These are phyloP conservation scores for Ceraclea dissimilis DNA, from an alignment of 2,888 invertebrate species.

Conservation along the genomic window DNA sequence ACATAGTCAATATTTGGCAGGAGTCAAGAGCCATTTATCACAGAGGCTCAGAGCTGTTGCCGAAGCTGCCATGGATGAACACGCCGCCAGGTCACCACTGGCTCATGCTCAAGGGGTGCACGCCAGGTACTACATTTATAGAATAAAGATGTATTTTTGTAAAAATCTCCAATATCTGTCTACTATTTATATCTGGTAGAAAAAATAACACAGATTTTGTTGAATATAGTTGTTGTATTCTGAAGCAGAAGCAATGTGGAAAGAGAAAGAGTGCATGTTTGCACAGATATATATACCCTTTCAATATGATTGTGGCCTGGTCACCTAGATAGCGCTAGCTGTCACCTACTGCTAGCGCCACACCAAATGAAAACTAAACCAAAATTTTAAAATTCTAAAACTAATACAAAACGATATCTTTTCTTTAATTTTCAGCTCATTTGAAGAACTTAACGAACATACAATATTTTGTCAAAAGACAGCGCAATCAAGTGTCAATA, in stretches of 20 bases:
- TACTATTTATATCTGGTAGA: background rate
- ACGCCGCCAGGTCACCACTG: slow-evolving; percentile 49
- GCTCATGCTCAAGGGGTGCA: slow-evolving; percentile 57
- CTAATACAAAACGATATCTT: too few relatives aligned
- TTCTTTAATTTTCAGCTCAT: slow-evolving; percentile 45
- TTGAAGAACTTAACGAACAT: slow-evolving; percentile 67
- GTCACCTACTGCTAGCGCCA: too few relatives aligned
- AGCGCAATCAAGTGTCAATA: slow-evolving; percentile 60
- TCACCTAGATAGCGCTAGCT: too few relatives aligned
- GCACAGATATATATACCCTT: too few relatives aligned
- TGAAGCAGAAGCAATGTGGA: too few relatives aligned
- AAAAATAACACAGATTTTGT: background rate
- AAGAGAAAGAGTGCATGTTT: too few relatives aligned
- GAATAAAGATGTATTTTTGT: too few relatives aligned
- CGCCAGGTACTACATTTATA: slow-evolving; percentile 33
- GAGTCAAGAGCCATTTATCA: slow-evolving; percentile 58
- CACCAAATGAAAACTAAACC: too few relatives aligned
- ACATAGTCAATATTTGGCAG: slow-evolving; percentile 55
- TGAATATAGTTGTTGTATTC: too few relatives aligned
- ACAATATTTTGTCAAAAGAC: slow-evolving; percentile 63
- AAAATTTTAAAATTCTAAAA: too few relatives aligned
- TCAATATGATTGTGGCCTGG: too few relatives aligned
- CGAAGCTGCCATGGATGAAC: slow-evolving; percentile 60
- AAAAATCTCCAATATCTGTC: background rate
- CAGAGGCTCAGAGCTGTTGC: slow-evolving; percentile 61